Evolutionary conservation across 2,797 vertebrate species (phyloP).

Genomic region (Cuniculus paca): DNA sequence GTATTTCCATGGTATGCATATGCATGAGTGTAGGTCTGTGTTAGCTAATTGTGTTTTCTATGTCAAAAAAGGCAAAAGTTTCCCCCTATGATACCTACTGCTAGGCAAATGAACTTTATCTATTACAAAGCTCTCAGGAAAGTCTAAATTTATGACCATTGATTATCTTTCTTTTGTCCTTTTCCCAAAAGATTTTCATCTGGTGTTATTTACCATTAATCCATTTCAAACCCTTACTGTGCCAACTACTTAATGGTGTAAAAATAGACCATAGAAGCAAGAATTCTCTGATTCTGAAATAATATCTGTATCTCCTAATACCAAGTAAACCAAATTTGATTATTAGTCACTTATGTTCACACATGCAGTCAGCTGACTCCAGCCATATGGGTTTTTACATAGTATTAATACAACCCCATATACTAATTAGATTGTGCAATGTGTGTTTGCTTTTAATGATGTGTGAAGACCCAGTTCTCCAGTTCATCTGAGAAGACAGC

Average conservation of each 20-base stretch:
- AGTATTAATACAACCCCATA: neutral
- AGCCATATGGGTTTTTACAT: neutral
- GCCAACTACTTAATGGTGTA: neutral
- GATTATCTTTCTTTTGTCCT: neutral
- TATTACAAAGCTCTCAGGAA: neutral
- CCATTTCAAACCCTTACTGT: neutral
- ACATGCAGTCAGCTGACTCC: neutral
- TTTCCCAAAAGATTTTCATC: neutral
- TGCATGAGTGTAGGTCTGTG: no score
- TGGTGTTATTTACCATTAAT: neutral
- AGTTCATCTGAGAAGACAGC: neutral
- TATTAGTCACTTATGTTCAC: neutral
- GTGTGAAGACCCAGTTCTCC: neutral
- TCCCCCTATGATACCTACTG: neutral
- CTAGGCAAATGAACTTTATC: neutral
- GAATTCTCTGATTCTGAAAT: neutral
- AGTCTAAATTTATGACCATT: neutral
- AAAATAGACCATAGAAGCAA: neutral
- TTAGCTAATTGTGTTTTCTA: neutral
- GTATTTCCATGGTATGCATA: neutral
- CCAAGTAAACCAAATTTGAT: neutral
- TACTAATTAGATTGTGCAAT: neutral
- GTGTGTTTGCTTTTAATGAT: neutral
- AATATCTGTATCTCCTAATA: neutral
- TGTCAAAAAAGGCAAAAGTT: neutral